These are phyloP conservation scores for Thalassaphorura encarpata DNA, from an alignment of 1,140 invertebrate species.

Conservation along the genomic window DNA sequence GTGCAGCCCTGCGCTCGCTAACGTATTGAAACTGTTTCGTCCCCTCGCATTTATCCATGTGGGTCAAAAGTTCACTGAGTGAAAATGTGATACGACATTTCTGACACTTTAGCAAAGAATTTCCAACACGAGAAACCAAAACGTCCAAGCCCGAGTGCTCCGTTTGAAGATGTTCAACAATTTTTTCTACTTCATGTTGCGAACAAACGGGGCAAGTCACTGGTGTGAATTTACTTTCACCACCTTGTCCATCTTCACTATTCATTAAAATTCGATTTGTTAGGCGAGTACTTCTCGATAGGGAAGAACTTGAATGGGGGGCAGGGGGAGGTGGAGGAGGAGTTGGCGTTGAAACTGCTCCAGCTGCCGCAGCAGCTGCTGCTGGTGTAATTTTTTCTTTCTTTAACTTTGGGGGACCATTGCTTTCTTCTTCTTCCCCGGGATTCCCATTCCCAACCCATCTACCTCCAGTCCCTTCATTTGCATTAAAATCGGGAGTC, in stretches of 20 bases:
- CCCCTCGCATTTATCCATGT: slow-evolving; percentile 16
- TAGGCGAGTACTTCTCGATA: not conserved
- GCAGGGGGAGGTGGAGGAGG: not conserved
- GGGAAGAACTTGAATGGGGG: not conserved
- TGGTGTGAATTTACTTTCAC: slow-evolving; percentile 2
- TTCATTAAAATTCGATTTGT: slow-evolving; percentile 2
- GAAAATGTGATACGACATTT: slow-evolving; percentile 25
- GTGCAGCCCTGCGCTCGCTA: not conserved
- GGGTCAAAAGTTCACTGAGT: slow-evolving; percentile 22
- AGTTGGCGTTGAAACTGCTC: not conserved
- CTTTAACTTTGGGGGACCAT: not conserved
- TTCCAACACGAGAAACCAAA: slow-evolving; percentile 9
- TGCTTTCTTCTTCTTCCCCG: not conserved
- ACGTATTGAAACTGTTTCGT: slow-evolving; percentile 11
- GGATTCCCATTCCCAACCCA: slow-evolving; percentile 1
- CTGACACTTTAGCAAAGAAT: slow-evolving; percentile 13
- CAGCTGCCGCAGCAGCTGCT: too few species aligned
- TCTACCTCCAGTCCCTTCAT: not conserved
- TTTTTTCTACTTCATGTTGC: slow-evolving; percentile 11
- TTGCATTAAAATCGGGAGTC: not conserved
- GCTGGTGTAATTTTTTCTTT: slow-evolving; percentile 17
- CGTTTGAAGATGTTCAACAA: slow-evolving; percentile 14
- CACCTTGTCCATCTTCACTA: not conserved
- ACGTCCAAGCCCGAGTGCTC: slow-evolving; percentile 23
- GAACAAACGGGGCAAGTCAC: slow-evolving; percentile 28